Conservation (phyloP, 2,888 invertebrate species). For the Tenthredo mesomela region DNA sequence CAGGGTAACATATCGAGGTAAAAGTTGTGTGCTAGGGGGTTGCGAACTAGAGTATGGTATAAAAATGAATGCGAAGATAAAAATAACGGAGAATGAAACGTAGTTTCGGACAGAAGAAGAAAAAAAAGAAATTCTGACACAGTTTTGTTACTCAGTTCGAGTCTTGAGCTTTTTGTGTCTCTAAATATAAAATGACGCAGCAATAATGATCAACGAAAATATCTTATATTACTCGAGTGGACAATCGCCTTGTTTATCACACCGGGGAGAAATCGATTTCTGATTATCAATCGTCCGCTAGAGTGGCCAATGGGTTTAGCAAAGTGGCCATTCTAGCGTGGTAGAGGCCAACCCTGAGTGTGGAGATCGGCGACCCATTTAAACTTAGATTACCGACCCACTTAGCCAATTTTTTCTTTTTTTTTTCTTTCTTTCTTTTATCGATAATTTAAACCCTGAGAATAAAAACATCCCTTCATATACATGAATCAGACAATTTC, state of each 20-base stretch:
- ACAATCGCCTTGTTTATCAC: not conserved
- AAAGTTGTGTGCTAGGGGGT: not conserved
- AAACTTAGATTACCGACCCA: slow-evolving; percentile 32
- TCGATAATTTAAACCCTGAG: not conserved
- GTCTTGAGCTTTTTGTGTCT: not conserved
- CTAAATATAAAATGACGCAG: no score
- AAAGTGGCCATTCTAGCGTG: slow-evolving; percentile 43
- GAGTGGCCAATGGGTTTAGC: slow-evolving; percentile 15
- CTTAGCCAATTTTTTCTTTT: not conserved
- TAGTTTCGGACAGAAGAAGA: not conserved
- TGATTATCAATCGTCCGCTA: slow-evolving; percentile 20
- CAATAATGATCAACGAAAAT: no score
- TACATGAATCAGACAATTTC: not conserved
- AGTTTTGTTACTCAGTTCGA: no score
- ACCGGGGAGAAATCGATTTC: not conserved
- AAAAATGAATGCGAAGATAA: not conserved
- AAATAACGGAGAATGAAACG: not conserved
- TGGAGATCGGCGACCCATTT: slow-evolving; percentile 32
- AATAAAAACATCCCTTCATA: not conserved
- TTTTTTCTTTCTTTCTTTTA: not conserved
- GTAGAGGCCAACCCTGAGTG: not conserved
- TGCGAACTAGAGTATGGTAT: not conserved
- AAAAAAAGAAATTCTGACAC: not conserved
- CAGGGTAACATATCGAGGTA: slow-evolving; percentile 1
- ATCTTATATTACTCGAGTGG: not conserved